A percentile compares a stretch with the other conserved stretches of the same genome.
These are phyloP conservation scores for Heliothis virescens DNA, from an alignment of 1,140 invertebrate species.

Conservation along the genomic window DNA sequence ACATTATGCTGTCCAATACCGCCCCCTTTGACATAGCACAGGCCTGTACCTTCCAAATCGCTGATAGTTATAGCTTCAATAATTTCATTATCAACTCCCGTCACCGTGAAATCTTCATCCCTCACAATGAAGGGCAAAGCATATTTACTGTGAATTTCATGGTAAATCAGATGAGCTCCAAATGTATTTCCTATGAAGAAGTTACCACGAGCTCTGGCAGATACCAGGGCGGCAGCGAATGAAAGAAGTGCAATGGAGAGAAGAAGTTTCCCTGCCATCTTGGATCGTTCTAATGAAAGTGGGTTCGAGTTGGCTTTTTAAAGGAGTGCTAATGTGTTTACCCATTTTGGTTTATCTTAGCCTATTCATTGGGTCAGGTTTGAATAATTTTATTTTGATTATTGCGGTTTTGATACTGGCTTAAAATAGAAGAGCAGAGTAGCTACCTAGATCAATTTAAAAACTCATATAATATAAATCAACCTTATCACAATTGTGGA, in stretches of 20 bases:
- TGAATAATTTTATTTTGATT: not conserved
- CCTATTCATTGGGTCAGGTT: not conserved
- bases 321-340: not conserved
- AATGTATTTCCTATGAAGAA: slow-evolving; percentile 28
- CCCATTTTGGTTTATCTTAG: not conserved
- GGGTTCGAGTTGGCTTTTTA: not conserved
- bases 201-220: slow-evolving; percentile 27
- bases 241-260: not conserved
- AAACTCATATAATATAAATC: no score
- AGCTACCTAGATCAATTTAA: no score
- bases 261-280: slow-evolving; percentile 17
- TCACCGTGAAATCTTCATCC: slow-evolving; percentile 45
- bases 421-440: no score
- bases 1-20: slow-evolving; percentile 68
- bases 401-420: not conserved
- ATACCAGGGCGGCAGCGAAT: not conserved
- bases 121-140: slow-evolving; percentile 45
- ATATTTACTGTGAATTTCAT: slow-evolving; percentile 48
- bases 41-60: slow-evolving; percentile 54
- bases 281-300: not conserved
- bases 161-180: slow-evolving; percentile 42
- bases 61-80: slow-evolving; percentile 50
- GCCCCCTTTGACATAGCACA: slow-evolving; percentile 57
- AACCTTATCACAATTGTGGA: no score
- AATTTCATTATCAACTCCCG: slow-evolving; percentile 26